Conservation (phyloP, 1,140 invertebrate species). For the Apocrypta bakeri region DNA sequence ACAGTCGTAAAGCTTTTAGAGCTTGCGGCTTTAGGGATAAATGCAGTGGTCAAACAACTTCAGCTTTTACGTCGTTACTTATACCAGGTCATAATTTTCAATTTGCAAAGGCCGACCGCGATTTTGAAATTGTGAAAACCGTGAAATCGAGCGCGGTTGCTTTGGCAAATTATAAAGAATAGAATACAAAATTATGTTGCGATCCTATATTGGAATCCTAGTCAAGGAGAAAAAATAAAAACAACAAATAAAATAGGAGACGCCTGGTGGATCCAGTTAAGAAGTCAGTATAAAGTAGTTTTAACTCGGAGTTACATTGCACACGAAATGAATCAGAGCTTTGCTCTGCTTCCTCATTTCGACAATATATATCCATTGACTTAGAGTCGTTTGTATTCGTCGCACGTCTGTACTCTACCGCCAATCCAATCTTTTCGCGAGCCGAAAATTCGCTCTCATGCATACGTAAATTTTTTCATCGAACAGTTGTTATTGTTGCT, state of each 20-base stretch:
- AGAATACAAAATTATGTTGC: no score
- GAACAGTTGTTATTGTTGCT: background rate
- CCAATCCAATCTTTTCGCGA: background rate
- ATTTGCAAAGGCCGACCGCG: background rate
- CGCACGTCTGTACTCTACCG: background rate
- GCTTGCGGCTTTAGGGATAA: background rate
- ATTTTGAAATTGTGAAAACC: background rate
- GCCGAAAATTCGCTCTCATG: slow-evolving; percentile 5
- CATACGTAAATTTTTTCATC: slow-evolving; percentile 14
- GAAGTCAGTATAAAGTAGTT: no score
- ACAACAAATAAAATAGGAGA: background rate
- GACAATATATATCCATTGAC: background rate
- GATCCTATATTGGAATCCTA: no score
- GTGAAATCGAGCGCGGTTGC: no score
- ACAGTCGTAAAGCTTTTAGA: background rate
- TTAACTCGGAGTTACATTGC: background rate
- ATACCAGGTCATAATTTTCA: background rate
- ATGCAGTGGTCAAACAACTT: background rate
- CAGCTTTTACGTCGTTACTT: background rate
- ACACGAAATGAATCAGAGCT: slow-evolving; percentile 40
- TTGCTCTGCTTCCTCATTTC: background rate
- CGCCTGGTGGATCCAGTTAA: slow-evolving; percentile 31
- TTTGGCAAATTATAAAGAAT: no score
- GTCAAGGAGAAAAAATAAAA: background rate
- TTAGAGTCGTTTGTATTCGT: background rate